These are phyloP conservation scores for Cancer borealis DNA, from an alignment of 2,888 invertebrate genomes.

Conservation along the genomic window DNA sequence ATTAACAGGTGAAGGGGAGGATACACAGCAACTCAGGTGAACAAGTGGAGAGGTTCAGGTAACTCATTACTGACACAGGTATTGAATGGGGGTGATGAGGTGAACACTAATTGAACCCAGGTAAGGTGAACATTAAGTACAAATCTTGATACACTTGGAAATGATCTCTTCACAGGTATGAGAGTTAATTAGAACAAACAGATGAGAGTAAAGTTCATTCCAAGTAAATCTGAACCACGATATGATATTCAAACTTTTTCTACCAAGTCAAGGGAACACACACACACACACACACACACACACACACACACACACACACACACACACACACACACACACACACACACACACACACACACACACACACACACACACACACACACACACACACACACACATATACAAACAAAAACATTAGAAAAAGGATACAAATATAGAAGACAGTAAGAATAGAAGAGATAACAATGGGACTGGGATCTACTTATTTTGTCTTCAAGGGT, in stretches of 20 bases:
- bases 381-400: background rate
- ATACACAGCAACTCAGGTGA: background rate
- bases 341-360: background rate
- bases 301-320: constrained; percentile 11
- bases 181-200: background rate
- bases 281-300: background rate
- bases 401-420: background rate
- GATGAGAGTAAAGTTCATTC: background rate
- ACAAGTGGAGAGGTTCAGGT: background rate
- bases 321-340: background rate
- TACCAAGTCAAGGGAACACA: background rate
- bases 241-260: no score
- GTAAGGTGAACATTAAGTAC: background rate
- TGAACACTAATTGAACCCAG: background rate
- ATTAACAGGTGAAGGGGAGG: background rate
- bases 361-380: background rate
- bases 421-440: background rate
- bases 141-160: background rate
- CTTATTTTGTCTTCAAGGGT: background rate
- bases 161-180: background rate
- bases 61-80: background rate
- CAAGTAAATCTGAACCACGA: background rate
- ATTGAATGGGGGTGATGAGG: background rate
- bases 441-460: background rate
- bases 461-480: background rate